Percentiles rank a stretch among this genome's conserved stretches.
These are phyloP conservation scores for Polyodon spathula DNA, from an alignment of 2,113 vertebrate species.

Conservation along the genomic window DNA sequence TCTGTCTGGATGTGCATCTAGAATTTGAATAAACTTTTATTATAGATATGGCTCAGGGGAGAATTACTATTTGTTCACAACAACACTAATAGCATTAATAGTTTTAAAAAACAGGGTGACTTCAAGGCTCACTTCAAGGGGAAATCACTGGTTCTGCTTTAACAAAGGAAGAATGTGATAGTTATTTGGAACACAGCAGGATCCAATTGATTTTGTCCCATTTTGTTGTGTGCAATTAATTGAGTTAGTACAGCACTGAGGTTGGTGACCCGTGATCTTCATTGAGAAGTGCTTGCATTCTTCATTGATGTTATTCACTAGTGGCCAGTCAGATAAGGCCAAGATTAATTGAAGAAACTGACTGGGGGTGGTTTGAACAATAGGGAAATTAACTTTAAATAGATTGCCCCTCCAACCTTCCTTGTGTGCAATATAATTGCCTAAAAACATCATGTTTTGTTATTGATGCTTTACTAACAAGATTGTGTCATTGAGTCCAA, in stretches of 20 bases:
- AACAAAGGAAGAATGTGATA: neutral
- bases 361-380: slow-evolving; percentile 5
- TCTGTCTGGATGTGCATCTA: too few species aligned
- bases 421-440: neutral
- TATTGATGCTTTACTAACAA: too few species aligned
- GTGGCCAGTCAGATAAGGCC: neutral
- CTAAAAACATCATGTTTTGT: too few species aligned
- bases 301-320: slow-evolving; percentile 2
- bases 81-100: neutral
- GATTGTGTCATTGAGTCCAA: too few species aligned
- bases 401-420: neutral
- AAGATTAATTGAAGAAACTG: neutral
- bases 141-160: neutral
- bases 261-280: neutral
- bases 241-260: neutral
- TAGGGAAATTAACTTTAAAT: neutral
- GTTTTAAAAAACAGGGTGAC: neutral
- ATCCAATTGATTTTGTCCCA: neutral
- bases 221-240: slow-evolving; percentile 1
- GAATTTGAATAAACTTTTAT: too few species aligned
- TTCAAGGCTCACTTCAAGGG: neutral
- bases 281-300: neutral
- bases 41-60: too few species aligned
- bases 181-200: neutral
- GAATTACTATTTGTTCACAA: too few species aligned